These are phyloP conservation scores for Eristalis tenax DNA, from an alignment of 2,888 invertebrate genomes.

Conservation along the genomic window DNA sequence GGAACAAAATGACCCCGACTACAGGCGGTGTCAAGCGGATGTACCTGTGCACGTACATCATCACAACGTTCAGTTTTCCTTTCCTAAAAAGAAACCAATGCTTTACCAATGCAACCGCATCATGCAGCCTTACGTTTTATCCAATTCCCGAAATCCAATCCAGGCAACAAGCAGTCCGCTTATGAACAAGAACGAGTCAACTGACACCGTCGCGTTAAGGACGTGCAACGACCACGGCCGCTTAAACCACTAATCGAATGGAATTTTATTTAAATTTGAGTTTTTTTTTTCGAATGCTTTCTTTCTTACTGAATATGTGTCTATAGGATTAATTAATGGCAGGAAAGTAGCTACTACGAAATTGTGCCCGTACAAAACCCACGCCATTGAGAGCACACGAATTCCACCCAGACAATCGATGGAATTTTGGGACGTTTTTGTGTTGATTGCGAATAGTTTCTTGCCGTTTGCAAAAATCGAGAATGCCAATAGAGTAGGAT, in stretches of 20 bases:
- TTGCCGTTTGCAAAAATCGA: slow-evolving; percentile 9
- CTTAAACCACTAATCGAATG: slow-evolving; percentile 54
- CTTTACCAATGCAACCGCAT: neutral
- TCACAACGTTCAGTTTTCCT: slow-evolving; percentile 74
- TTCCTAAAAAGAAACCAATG: slow-evolving; percentile 50
- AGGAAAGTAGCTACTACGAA: neutral
- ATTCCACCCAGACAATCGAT: slow-evolving; percentile 18
- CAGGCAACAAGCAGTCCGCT: slow-evolving; percentile 82
- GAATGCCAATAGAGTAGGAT: neutral
- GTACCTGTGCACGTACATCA: slow-evolving; percentile 77
- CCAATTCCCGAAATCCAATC: slow-evolving; percentile 66
- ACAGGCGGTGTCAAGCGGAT: slow-evolving; percentile 82
- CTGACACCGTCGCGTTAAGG: slow-evolving; percentile 81
- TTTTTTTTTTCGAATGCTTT: neutral
- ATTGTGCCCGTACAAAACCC: slow-evolving; percentile 4
- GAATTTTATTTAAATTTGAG: neutral
- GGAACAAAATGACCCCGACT: slow-evolving; percentile 80
- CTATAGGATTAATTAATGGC: neutral
- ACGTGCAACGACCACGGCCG: slow-evolving; percentile 52
- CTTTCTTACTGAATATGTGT: neutral
- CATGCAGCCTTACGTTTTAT: slow-evolving; percentile 43
- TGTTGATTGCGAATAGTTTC: slow-evolving; percentile 24
- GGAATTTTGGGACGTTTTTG: neutral
- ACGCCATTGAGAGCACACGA: slow-evolving; percentile 13
- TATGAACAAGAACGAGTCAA: slow-evolving; percentile 84